Conservation (phyloP, 2,113 vertebrate genomes). For the Microtus ochrogaster region DNA sequence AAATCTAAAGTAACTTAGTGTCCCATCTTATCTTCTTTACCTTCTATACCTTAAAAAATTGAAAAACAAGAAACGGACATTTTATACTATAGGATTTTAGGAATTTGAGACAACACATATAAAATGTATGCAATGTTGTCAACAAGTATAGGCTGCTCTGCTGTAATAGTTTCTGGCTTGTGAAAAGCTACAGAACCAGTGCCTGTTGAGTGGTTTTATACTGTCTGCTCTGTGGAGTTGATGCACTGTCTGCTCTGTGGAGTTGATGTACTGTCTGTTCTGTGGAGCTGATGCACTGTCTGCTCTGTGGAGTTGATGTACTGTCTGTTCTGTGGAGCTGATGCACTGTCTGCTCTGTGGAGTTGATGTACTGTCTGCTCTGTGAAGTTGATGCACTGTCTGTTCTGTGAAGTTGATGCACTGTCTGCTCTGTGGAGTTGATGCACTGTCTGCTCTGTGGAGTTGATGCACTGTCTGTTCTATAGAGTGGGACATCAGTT, state of each 20-base stretch:
- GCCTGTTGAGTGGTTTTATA: neutral
- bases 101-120: neutral
- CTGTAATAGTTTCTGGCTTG: slow-evolving; percentile 1
- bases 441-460: neutral
- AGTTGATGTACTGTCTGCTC: neutral
- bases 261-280: no score
- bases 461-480: neutral
- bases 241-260: neutral
- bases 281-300: neutral
- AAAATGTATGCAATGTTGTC: slow-evolving; percentile 13
- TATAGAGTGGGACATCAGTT: neutral
- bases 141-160: neutral
- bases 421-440: no score
- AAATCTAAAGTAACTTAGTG: neutral
- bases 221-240: neutral
- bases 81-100: neutral
- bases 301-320: neutral
- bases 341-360: no score
- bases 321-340: no score
- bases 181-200: neutral
- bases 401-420: neutral
- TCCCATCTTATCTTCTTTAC: neutral
- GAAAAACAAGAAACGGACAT: neutral
- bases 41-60: neutral
- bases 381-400: no score